Base-by-base conservation (phyloP, 1,140 invertebrate genomes). In the Trachelipus rathkii region DNA sequence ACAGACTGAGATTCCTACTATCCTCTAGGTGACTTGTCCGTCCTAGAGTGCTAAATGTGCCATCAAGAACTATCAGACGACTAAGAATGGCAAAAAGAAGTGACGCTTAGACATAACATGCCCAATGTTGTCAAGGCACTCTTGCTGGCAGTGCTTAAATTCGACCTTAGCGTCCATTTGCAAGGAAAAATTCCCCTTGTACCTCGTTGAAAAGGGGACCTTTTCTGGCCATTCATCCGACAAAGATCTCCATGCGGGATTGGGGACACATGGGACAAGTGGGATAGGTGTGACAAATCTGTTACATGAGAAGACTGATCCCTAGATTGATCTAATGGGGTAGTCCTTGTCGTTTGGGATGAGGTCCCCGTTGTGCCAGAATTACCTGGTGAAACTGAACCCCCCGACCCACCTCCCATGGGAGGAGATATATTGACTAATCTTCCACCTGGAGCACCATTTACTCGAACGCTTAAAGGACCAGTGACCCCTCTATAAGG, bases 71-170 rank as follows among this genome's bases (percentile, higher is more conserved):
- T n/a, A 94, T 91, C 68, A 95, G 85, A n/a, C n/a, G 8, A 93
- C 93, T 45, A 95, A n/a, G 86, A 73, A 95, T 85, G 0, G 94
- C 93, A 76, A 95, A 86, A 7, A 95, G 85, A 24, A 95, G 86
- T 24, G 93, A 94, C 72, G 94, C n/a, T 91, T 70, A 95, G 86
- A 82, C 93, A 95, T 72, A 95, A 84, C n/a, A 95, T 84, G 0
- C 93, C 94, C 46, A 95, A 85, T 43, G 93, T 94, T 5, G 92
- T 92, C n/a, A 95, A 85, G 83, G 92, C 92, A 84, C 94, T 92
- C 82, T 90, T 90, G 10, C 91, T 89, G 0, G 91, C 91, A 8
- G 89, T 86, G 76, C 87, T 83, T 74, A 72, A 72, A 13, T 71
- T 71, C 5, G 71, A 70, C 10, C 69, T 80, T 50, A 76, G 72